These are phyloP conservation scores for Scaptomyza cyrtandrae DNA, from an alignment of 2,888 invertebrate genomes.

Conservation along the genomic window DNA sequence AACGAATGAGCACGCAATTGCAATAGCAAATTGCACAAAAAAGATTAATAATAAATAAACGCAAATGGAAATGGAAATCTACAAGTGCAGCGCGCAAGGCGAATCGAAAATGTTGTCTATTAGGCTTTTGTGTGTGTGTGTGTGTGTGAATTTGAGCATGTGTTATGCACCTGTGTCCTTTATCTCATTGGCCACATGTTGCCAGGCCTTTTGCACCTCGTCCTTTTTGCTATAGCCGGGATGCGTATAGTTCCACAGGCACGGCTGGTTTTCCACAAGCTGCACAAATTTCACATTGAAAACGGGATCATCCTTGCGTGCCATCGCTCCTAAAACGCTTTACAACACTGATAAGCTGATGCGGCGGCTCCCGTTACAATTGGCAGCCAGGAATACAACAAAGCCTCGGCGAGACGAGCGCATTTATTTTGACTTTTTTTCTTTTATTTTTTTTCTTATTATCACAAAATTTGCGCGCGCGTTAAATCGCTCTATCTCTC, in stretches of 20 bases:
- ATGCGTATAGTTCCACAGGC: slow-evolving; percentile 81
- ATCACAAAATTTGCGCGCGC: slow-evolving; percentile 44
- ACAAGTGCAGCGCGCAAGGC: slow-evolving; percentile 28
- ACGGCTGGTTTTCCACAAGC: slow-evolving; percentile 80
- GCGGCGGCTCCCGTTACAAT: slow-evolving; percentile 31
- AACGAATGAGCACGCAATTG: slow-evolving; percentile 73
- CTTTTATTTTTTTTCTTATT: neutral
- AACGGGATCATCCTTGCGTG: slow-evolving; percentile 83
- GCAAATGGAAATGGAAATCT: slow-evolving; percentile 50
- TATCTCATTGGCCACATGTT: slow-evolving; percentile 82
- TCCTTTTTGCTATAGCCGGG: slow-evolving; percentile 83
- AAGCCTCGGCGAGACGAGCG: neutral
- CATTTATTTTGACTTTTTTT: slow-evolving; percentile 9
- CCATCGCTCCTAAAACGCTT: slow-evolving; percentile 63
- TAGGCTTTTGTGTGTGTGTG: slow-evolving; percentile 5
- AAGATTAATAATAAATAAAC: slow-evolving; percentile 22
- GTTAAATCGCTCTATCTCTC: neutral
- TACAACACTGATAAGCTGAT: slow-evolving; percentile 42
- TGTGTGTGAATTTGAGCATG: too few species aligned
- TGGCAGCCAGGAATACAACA: slow-evolving; percentile 30
- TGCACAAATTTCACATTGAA: slow-evolving; percentile 83
- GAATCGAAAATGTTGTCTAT: slow-evolving; percentile 25
- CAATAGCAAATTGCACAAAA: slow-evolving; percentile 40
- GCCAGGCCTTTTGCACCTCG: slow-evolving; percentile 82
- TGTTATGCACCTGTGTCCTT: slow-evolving; percentile 79